Percentiles rank a stretch among this genome's conserved stretches.
These are phyloP conservation scores for Centropus unirufus DNA, from an alignment of 2,113 vertebrate species.

Conservation along the genomic window DNA sequence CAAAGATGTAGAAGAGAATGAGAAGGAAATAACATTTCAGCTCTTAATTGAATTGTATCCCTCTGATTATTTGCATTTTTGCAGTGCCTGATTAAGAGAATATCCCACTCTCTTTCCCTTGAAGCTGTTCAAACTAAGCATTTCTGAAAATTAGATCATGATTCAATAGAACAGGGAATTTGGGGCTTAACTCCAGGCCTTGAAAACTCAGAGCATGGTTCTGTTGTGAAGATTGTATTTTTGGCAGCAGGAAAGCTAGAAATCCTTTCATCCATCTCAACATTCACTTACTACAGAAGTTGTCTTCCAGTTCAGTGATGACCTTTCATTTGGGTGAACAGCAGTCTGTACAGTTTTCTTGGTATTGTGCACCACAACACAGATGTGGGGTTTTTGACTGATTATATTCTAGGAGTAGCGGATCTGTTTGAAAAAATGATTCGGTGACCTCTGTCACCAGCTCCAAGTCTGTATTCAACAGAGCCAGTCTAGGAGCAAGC, in stretches of 20 bases:
- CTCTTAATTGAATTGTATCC: background rate
- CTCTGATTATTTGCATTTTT: background rate
- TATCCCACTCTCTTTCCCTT: background rate
- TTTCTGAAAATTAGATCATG: slow-evolving; percentile 3
- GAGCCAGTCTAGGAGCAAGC: background rate
- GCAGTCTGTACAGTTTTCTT: background rate
- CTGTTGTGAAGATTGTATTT: background rate
- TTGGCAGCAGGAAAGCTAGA: background rate
- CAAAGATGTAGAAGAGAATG: background rate
- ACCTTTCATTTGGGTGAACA: background rate
- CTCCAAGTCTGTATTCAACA: background rate
- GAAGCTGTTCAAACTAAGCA: background rate
- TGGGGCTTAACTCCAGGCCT: background rate
- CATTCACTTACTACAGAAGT: background rate
- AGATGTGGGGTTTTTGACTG: background rate
- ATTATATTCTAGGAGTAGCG: background rate
- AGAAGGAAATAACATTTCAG: background rate
- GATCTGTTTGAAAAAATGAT: background rate
- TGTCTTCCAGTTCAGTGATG: background rate
- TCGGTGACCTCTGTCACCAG: background rate
- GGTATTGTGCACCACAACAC: background rate
- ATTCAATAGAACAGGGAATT: background rate
- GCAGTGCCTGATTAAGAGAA: background rate
- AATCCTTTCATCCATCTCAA: background rate
- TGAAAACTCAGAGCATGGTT: background rate